Percentiles rank a stretch among this genome's conserved stretches.
phyloP scores from a whole-genome alignment of 1,140 invertebrate genomes.

The Tetramorium parvispinum region DNA sequence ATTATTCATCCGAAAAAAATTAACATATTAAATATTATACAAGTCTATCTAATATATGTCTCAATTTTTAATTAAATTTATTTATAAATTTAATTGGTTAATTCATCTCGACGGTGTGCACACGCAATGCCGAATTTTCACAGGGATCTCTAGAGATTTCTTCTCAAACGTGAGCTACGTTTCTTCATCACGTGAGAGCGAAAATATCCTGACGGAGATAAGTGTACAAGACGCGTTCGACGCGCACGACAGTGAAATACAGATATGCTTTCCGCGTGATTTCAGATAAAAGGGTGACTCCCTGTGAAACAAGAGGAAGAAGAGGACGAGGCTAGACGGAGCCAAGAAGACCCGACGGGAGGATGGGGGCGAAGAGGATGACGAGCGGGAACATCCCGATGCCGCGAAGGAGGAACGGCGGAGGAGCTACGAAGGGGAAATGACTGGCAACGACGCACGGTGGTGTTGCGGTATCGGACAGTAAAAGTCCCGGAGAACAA shows the following conservation, averaged over 20 bases:
- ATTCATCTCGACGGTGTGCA: not conserved
- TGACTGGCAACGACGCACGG: conserved; percentile 74
- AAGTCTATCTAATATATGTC: not conserved
- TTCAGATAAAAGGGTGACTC: conserved; percentile 69
- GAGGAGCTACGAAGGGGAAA: conserved; percentile 67
- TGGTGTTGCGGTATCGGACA: conserved; percentile 69
- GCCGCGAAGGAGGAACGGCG: conserved; percentile 1
- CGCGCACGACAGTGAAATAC: conserved; percentile 18
- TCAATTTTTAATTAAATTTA: not conserved
- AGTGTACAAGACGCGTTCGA: conserved; percentile 21
- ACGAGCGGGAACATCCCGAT: conserved; percentile 76
- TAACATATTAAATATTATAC: not conserved
- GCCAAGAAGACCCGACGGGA: not conserved
- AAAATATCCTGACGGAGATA: not conserved
- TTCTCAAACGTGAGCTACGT: not conserved
- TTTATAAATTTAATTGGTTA: not conserved
- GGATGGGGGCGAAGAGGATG: conserved; percentile 72
- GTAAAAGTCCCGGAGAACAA: conserved; percentile 82
- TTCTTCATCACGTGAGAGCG: not conserved
- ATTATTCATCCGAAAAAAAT: not conserved
- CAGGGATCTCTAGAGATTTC: not conserved
- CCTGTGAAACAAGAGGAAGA: not conserved
- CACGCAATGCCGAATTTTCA: not conserved
- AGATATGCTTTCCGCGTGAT: conserved; percentile 65
- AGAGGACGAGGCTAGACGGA: not conserved